Evolutionary conservation across 2,888 invertebrate species (phyloP).

Genomic region (Agrotis clavis): DNA sequence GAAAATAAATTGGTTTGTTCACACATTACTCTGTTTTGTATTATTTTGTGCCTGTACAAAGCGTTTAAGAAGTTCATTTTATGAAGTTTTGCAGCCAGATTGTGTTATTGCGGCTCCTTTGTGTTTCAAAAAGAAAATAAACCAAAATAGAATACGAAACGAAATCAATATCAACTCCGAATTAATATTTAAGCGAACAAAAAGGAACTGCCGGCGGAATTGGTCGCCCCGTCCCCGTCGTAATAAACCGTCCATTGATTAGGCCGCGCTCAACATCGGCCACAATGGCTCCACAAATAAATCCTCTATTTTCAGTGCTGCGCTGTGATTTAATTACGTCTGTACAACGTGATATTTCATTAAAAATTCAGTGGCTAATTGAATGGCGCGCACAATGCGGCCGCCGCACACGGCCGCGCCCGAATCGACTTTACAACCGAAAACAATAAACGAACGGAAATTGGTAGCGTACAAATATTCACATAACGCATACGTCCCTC

Average conservation of each 20-base stretch:
- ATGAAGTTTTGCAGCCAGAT: background rate
- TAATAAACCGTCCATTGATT: constrained; percentile 58
- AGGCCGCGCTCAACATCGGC: constrained; percentile 32
- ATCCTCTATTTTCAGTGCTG: constrained; percentile 60
- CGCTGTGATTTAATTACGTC: constrained; percentile 63
- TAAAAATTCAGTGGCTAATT: constrained; percentile 70
- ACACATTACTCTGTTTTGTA: constrained; percentile 36
- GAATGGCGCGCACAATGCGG: constrained; percentile 50
- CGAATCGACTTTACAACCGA: constrained; percentile 71
- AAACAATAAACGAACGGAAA: constrained; percentile 76
- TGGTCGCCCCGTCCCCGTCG: constrained; percentile 19
- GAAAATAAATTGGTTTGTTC: constrained; percentile 74
- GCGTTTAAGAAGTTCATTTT: background rate
- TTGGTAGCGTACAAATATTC: constrained; percentile 67
- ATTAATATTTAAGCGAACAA: constrained; percentile 31
- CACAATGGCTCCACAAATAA: constrained; percentile 62
- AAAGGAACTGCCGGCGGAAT: constrained; percentile 26
- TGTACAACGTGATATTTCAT: constrained; percentile 65
- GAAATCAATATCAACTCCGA: constrained; percentile 35
- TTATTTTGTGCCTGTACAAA: constrained; percentile 22
- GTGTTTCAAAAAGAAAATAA: constrained; percentile 10
- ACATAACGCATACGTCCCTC: constrained; percentile 37
- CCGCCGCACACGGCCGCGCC: constrained; percentile 57
- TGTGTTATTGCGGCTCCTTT: background rate
- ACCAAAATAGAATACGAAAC: constrained; percentile 28